A percentile compares a stretch with the other conserved stretches of the same genome.
These are phyloP conservation scores for Echinometra lucunter DNA, from an alignment of 53 echinoderm and acorn worm genomes.

Conservation along the genomic window DNA sequence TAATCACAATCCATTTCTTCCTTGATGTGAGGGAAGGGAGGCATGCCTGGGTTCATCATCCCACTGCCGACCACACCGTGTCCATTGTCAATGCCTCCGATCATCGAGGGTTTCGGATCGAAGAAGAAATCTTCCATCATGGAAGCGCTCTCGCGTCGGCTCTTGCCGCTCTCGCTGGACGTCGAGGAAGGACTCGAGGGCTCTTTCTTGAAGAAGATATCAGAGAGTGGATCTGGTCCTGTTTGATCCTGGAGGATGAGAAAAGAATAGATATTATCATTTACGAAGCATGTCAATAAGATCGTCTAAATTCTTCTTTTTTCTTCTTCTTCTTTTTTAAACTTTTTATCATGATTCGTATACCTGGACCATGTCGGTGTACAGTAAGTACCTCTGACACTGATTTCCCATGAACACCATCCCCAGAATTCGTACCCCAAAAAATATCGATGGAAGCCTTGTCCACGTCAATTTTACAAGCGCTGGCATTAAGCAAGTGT, in stretches of 20 bases:
- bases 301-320: no score
- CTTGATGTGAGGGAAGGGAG: slow-evolving; percentile 43
- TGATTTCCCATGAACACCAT: not conserved
- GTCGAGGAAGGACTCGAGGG: slow-evolving; percentile 53
- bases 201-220: slow-evolving; percentile 63
- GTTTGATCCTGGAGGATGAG: slow-evolving; percentile 3
- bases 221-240: slow-evolving; percentile 18
- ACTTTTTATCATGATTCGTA: no score
- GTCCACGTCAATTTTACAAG: no score
- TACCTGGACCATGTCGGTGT: not conserved
- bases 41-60: slow-evolving; percentile 16
- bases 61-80: slow-evolving; percentile 45
- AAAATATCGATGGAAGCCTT: no score
- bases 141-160: slow-evolving; percentile 35
- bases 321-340: no score
- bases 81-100: slow-evolving; percentile 51
- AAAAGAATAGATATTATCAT: not conserved
- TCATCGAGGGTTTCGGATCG: not conserved
- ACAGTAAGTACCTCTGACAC: not conserved
- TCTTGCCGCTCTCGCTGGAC: slow-evolving; percentile 16
- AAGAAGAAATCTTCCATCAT: slow-evolving; percentile 67
- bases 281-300: no score
- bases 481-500: no score
- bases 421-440: not conserved
- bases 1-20: slow-evolving; percentile 65